Evolutionary conservation across 1,140 invertebrate genomes (phyloP).

Genomic region (Procambarus virginalis): DNA sequence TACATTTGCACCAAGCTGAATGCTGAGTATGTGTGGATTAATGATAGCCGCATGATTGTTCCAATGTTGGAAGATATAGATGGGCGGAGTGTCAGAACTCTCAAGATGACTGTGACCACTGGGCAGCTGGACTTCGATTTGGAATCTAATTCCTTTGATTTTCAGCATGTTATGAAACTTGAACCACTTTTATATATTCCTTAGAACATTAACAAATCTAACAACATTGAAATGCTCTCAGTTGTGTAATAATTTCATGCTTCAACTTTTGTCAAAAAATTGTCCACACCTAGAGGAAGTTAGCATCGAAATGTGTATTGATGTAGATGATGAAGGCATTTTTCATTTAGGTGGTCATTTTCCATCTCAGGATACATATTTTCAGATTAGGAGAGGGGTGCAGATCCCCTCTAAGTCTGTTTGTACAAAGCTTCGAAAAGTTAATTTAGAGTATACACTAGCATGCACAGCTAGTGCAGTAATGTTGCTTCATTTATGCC

Average conservation of each 20-base stretch:
- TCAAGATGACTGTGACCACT: conserved; percentile 48
- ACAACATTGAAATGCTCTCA: conserved; percentile 53
- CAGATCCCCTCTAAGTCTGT: conserved; percentile 30
- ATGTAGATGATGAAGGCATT: conserved; percentile 51
- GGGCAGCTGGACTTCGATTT: background rate
- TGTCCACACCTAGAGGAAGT: conserved; percentile 57
- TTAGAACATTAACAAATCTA: conserved; percentile 44
- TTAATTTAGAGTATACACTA: conserved; percentile 57
- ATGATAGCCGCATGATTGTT: conserved; percentile 36
- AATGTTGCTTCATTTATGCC: conserved; percentile 54
- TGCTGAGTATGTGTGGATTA: conserved; percentile 55
- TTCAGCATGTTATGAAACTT: conserved; percentile 5
- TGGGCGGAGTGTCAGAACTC: conserved; percentile 29
- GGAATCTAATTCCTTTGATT: conserved; percentile 18
- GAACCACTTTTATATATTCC: conserved; percentile 46
- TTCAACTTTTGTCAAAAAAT: conserved; percentile 50
- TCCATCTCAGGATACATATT: conserved; percentile 39
- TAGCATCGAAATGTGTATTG: conserved; percentile 51
- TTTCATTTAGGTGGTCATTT: conserved; percentile 48
- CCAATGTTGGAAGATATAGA: conserved; percentile 26
- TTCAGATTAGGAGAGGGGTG: conserved; percentile 40
- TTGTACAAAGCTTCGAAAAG: conserved; percentile 53
- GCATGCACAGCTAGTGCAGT: conserved; percentile 47
- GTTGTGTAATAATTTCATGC: conserved; percentile 57
- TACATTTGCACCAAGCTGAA: conserved; percentile 48